A percentile compares a stretch with the other conserved stretches of the same genome.
Evolutionary conservation across 2,113 vertebrate species (phyloP).

Genomic region (Nyctibius bracteatus): DNA sequence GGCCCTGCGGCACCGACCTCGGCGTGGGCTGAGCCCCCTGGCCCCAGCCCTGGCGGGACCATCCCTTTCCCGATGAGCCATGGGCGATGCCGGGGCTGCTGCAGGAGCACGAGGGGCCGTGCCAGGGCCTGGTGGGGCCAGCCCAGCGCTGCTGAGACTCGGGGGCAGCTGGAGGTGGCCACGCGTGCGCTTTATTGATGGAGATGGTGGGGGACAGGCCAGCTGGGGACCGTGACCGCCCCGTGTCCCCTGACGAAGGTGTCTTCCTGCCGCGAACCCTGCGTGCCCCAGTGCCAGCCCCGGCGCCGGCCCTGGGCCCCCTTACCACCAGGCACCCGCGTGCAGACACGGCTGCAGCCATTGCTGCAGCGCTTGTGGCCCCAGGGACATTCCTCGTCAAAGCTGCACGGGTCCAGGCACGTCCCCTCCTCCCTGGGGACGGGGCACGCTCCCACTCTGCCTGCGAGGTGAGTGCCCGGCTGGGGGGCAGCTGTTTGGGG

Average conservation of each 20-base stretch:
- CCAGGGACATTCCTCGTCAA: not conserved
- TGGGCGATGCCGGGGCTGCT: not conserved
- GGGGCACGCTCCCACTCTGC: not conserved
- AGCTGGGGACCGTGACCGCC: not conserved
- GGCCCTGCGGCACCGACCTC: rapidly evolving
- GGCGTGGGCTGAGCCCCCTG: rapidly evolving
- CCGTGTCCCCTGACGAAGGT: rapidly evolving
- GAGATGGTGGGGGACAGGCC: not conserved
- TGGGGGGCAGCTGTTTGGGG: not conserved
- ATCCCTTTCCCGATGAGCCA: rapidly evolving
- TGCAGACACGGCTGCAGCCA: not conserved
- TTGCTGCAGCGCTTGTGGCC: constrained; percentile 34
- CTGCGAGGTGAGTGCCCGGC: not conserved
- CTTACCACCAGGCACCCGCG: not conserved
- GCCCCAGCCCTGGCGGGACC: not conserved
- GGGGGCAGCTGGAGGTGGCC: not conserved
- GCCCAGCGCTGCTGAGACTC: rapidly evolving
- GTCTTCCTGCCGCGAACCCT: not conserved
- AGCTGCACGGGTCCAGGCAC: not conserved
- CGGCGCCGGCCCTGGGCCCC: not conserved
- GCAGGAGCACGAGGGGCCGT: not conserved
- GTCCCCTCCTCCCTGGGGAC: not conserved
- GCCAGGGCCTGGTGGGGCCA: not conserved
- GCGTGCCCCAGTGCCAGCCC: not conserved
- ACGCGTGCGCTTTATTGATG: not conserved